Conservation (phyloP, 2,888 invertebrate species). For the Scrobipalpa costella region DNA sequence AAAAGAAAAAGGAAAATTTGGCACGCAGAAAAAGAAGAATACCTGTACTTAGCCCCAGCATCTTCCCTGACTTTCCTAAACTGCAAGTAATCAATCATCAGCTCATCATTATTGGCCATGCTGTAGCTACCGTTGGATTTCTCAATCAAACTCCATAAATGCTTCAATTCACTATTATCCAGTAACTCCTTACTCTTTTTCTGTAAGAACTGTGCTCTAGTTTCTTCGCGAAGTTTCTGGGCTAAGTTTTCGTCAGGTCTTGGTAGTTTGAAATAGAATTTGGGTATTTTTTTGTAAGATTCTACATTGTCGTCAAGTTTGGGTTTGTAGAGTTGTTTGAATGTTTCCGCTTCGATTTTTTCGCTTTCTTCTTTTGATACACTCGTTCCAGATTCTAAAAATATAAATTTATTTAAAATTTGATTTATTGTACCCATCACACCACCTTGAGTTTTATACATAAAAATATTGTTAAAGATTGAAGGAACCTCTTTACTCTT, state of each 20-base stretch:
- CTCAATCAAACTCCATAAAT: constrained; percentile 91
- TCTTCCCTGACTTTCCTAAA: constrained; percentile 89
- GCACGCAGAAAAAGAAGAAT: constrained; percentile 23
- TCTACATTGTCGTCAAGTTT: constrained; percentile 69
- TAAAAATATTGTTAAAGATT: too few relatives aligned
- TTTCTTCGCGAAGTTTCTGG: constrained; percentile 92
- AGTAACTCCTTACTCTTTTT: constrained; percentile 91
- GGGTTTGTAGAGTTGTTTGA: constrained; percentile 79
- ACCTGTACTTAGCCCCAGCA: constrained; percentile 88
- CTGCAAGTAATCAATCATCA: constrained; percentile 92
- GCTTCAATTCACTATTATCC: constrained; percentile 92
- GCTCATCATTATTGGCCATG: constrained; percentile 84
- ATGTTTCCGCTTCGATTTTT: constrained; percentile 77
- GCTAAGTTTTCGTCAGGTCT: constrained; percentile 88
- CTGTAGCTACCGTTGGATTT: constrained; percentile 88
- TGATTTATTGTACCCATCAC: too few relatives aligned
- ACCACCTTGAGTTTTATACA: too few relatives aligned
- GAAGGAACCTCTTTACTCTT: too few relatives aligned
- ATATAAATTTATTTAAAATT: not conserved
- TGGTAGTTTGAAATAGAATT: constrained; percentile 89
- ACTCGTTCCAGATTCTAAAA: constrained; percentile 62
- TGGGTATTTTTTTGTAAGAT: constrained; percentile 84
- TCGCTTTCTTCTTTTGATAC: constrained; percentile 70
- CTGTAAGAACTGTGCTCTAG: constrained; percentile 92
- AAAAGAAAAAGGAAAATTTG: too few relatives aligned